Evolutionary conservation across 2,797 vertebrate species (phyloP).

Genomic region (Crax fasciolata): DNA sequence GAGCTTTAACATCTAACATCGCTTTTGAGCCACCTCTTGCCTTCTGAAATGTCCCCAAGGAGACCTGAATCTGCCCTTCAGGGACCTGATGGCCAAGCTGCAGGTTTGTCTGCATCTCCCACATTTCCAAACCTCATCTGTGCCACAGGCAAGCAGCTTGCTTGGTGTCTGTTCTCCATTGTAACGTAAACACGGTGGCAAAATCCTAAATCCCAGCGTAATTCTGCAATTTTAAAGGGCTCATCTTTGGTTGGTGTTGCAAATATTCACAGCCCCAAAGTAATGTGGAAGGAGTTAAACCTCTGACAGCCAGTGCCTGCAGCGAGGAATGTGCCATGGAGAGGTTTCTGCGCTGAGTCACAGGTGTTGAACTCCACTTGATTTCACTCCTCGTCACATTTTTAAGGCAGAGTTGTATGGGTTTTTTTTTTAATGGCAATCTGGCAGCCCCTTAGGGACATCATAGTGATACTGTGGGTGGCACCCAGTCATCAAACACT

Average conservation of each 20-base stretch:
- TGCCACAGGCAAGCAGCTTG: background rate
- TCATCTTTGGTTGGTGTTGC: background rate
- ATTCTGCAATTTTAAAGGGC: accelerated
- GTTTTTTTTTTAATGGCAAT: background rate
- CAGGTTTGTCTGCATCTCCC: background rate
- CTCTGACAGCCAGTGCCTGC: background rate
- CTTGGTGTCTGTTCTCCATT: background rate
- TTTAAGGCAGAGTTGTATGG: background rate
- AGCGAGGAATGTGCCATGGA: background rate
- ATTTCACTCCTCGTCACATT: background rate
- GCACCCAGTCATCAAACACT: background rate
- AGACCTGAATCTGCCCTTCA: background rate
- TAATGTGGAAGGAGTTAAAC: background rate
- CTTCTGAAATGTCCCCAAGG: background rate
- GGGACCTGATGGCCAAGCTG: background rate
- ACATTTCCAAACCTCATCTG: background rate
- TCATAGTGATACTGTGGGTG: accelerated
- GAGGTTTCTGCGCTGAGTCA: slow-evolving; percentile 1
- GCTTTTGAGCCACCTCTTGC: background rate
- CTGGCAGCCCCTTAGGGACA: background rate
- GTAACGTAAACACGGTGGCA: accelerated
- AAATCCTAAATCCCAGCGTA: background rate
- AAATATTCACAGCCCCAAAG: background rate
- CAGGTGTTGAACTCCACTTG: accelerated
- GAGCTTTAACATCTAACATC: background rate